Conservation (phyloP, 2,888 invertebrate genomes). For the Macrophya annulata region DNA sequence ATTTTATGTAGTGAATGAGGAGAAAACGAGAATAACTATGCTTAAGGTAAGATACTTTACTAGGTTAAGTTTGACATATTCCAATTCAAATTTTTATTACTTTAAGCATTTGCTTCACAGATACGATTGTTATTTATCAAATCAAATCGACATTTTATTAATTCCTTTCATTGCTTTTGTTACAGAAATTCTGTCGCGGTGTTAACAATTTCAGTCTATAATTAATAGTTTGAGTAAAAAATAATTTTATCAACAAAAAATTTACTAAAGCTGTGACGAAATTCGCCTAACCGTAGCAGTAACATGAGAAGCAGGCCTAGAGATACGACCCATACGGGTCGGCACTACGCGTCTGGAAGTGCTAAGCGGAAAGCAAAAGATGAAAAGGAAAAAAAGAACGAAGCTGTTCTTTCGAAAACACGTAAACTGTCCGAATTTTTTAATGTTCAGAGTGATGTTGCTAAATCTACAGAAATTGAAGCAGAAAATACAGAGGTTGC, state of each 20-base stretch:
- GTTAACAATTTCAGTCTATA: neutral
- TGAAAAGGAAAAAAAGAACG: constrained; percentile 48
- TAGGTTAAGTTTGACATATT: neutral
- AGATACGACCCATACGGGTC: constrained; percentile 54
- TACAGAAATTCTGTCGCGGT: too few species aligned
- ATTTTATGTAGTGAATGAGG: neutral
- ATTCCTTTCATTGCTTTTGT: neutral
- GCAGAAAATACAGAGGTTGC: constrained; percentile 35
- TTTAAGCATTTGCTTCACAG: constrained; percentile 6
- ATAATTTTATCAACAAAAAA: neutral
- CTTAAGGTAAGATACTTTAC: neutral
- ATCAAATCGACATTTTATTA: neutral
- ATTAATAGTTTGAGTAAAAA: neutral
- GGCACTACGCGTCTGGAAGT: constrained; percentile 53
- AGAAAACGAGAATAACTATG: neutral
- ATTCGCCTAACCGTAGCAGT: neutral
- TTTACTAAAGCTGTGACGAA: neutral
- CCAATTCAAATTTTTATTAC: neutral
- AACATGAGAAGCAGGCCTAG: constrained; percentile 54
- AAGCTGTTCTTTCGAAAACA: constrained; percentile 53
- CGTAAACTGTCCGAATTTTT: constrained; percentile 43
- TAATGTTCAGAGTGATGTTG: constrained; percentile 37
- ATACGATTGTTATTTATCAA: constrained; percentile 15
- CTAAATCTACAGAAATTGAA: constrained; percentile 46
- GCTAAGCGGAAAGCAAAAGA: constrained; percentile 53